phyloP scores from a whole-genome alignment of 2,888 invertebrate genomes.

The Hirtodrosophila confusa region DNA sequence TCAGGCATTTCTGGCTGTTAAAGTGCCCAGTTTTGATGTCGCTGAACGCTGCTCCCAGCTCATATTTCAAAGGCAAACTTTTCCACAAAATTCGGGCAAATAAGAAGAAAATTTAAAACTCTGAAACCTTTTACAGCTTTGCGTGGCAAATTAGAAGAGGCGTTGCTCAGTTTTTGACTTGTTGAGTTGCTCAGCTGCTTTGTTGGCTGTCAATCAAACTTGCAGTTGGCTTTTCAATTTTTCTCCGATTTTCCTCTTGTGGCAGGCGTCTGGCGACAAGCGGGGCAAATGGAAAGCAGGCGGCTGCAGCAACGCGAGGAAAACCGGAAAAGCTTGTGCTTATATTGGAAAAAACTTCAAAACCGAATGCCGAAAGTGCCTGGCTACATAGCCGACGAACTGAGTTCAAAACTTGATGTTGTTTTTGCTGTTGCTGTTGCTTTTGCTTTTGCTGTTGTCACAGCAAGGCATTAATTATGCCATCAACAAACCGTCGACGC shows the following conservation, averaged over 20 bases:
- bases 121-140: constrained; percentile 15
- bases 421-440: constrained; percentile 22
- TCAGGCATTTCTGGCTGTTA: neutral
- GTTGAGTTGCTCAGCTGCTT: constrained; percentile 10
- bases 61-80: constrained; percentile 29
- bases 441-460: constrained; percentile 54
- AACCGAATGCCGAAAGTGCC: constrained; percentile 49
- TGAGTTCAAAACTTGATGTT: constrained; percentile 6
- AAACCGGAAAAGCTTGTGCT: constrained; percentile 57
- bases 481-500: constrained; percentile 64
- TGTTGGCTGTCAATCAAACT: constrained; percentile 63
- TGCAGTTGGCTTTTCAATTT: constrained; percentile 63
- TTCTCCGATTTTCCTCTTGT: constrained; percentile 21
- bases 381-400: constrained; percentile 1
- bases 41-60: neutral
- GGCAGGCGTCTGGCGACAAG: constrained; percentile 4
- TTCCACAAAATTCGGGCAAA: constrained; percentile 18
- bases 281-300: constrained; percentile 25
- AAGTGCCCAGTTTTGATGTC: constrained; percentile 10
- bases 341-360: constrained; percentile 42
- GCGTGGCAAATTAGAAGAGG: constrained; percentile 2
- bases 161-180: constrained; percentile 10
- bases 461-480: constrained; percentile 72
- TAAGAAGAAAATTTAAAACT: constrained; percentile 22
- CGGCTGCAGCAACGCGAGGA: constrained; percentile 19